phyloP scores from a whole-genome alignment of 2,113 vertebrate species.

The Laticauda colubrina region DNA sequence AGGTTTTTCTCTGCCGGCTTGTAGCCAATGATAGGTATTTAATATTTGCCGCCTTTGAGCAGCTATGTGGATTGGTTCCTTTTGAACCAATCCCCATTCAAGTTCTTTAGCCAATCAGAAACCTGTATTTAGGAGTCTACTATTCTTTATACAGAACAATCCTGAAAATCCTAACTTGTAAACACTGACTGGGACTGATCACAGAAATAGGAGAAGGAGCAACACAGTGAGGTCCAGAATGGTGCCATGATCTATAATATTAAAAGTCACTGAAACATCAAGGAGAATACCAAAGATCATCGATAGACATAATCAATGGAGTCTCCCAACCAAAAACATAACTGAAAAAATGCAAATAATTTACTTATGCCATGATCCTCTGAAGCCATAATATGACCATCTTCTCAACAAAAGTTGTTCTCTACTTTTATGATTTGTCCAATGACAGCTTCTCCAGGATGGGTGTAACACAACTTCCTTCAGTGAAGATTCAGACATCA shows the following conservation, averaged over 20 bases:
- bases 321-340: background rate
- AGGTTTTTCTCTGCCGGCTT: too few relatives aligned
- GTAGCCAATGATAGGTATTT: too few relatives aligned
- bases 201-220: background rate
- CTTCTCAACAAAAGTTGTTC: background rate
- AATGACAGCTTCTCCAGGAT: background rate
- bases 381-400: background rate
- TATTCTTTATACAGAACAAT: too few relatives aligned
- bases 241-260: background rate
- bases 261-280: background rate
- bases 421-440: background rate
- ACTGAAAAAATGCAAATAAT: background rate
- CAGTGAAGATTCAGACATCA: background rate
- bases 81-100: too few relatives aligned
- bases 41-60: too few relatives aligned
- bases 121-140: too few relatives aligned
- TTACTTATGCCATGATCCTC: background rate
- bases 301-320: background rate
- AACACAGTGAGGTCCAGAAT: background rate
- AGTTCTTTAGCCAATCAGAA: too few relatives aligned
- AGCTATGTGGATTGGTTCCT: too few relatives aligned
- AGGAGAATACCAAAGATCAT: background rate
- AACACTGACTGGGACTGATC: background rate
- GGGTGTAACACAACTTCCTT: background rate
- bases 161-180: background rate